A percentile compares a stretch with the other conserved stretches of the same genome.
Conservation (phyloP, 2,113 vertebrate genomes). For the Tachysurus vachellii region DNA sequence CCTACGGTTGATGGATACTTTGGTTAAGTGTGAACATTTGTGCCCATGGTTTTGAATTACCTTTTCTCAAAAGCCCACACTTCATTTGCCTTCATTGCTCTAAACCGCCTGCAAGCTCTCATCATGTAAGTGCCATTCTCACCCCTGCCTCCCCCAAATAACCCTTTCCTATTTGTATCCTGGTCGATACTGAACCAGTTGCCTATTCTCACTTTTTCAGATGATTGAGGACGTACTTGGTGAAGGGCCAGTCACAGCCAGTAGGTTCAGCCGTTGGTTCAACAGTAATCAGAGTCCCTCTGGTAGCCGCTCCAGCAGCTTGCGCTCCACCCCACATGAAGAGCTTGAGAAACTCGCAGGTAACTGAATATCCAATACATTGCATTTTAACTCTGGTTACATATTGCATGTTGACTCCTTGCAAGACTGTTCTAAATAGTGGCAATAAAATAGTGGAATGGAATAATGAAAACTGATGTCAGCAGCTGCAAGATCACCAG, state of each 20-base stretch:
- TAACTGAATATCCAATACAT: slow-evolving; percentile 58
- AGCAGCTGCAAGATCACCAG: neutral
- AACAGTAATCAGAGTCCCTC: slow-evolving; percentile 88
- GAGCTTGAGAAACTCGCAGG: slow-evolving; percentile 94
- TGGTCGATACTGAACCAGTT: slow-evolving; percentile 17
- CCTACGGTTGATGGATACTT: neutral
- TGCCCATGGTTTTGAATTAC: slow-evolving; percentile 19
- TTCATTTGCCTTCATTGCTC: slow-evolving; percentile 38
- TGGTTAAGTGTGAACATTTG: neutral
- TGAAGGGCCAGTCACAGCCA: slow-evolving; percentile 87
- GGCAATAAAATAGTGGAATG: neutral
- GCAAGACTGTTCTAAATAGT: neutral
- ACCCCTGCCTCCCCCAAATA: slow-evolving; percentile 29
- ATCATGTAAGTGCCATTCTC: slow-evolving; percentile 66
- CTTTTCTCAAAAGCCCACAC: slow-evolving; percentile 35
- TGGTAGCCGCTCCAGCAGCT: slow-evolving; percentile 91
- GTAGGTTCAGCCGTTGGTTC: slow-evolving; percentile 96
- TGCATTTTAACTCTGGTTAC: neutral
- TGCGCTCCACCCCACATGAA: slow-evolving; percentile 95
- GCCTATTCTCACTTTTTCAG: slow-evolving; percentile 67
- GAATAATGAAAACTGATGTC: neutral
- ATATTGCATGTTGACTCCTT: neutral
- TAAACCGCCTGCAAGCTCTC: slow-evolving; percentile 38
- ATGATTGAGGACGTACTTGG: slow-evolving; percentile 98
- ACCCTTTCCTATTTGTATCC: slow-evolving; percentile 18